Percentiles rank a stretch among this genome's conserved stretches.
Evolutionary conservation across 1,140 invertebrate genomes (phyloP).

Genomic region (Babylonia areolata): DNA sequence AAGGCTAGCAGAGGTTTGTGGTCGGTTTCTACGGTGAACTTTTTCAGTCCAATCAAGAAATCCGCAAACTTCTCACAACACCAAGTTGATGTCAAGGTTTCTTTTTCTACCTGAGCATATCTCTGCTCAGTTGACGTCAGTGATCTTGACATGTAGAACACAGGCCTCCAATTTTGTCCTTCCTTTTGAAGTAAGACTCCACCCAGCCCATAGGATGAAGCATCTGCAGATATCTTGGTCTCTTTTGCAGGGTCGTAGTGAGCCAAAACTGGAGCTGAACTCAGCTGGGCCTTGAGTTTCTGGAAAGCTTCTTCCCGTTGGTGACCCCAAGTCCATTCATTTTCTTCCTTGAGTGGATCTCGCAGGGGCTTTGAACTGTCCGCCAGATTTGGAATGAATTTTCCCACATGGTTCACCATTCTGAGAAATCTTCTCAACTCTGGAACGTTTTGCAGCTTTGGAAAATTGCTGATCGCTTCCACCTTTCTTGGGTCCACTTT

Average conservation of each 20-base stretch:
- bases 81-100: no score
- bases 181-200: no score
- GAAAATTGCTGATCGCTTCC: slow-evolving; percentile 3
- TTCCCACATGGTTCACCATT: background rate
- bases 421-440: background rate
- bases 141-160: background rate
- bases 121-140: background rate
- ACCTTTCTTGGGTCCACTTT: slow-evolving; percentile 19
- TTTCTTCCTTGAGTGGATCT: slow-evolving; percentile 23
- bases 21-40: slow-evolving; percentile 30
- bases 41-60: slow-evolving; percentile 8
- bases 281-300: slow-evolving; percentile 13
- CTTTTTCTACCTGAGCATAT: no score
- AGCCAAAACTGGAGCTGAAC: background rate
- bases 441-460: background rate
- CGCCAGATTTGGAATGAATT: slow-evolving; percentile 22
- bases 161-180: no score
- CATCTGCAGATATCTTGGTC: slow-evolving; percentile 18
- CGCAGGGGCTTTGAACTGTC: no score
- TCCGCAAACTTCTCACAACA: no score
- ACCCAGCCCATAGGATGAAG: background rate
- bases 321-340: background rate
- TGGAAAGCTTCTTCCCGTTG: background rate
- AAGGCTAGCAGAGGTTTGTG: slow-evolving; percentile 46
- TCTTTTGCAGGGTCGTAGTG: background rate